Evolutionary conservation across 2,888 invertebrate species (phyloP), one percentile per base, ranked within the genome.

Genomic region (Cryptocheilus praepositus): DNA sequence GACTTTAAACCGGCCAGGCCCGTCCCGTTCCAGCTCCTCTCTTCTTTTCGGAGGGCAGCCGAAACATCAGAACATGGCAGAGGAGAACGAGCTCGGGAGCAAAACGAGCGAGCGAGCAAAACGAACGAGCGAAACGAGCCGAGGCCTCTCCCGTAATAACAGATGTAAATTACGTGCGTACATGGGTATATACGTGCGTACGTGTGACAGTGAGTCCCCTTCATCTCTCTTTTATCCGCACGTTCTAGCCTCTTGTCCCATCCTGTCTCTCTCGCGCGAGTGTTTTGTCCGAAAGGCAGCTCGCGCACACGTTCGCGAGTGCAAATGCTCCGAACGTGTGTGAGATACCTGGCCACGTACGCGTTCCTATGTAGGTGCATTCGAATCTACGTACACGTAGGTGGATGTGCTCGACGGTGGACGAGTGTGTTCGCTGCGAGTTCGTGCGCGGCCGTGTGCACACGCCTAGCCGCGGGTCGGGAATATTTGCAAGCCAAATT

Each of bases 401-500:
- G 16, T 13, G 3, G 45, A 45, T n/a, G 45, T 16, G 25, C 25
- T 25, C 25, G 45, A 16, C 15, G 45, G n/a, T 8, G 45, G 16
- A 73, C 70, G 69, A 61, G 69, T 19, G 55, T 59, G 36, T 36
- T 36, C 36, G 11, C 8, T 11, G 3, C 1, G 4, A 7, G 8
- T 52, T 66, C 70, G 69, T 70, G 79, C 54, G 61, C 77, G 74
- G 67, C 55, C 43, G 36, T 22, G 19, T 28, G 51, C 51, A 28
- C 60, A 36, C 46, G 18, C 51, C 43, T 36, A 36, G 28, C 51
- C 60, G 60, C 83, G 84, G 85, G 86, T 86, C 83, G 83, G 82
- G 86, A 85, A 88, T 88, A 88, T 88, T 88, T 88, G 89, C 89
- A 89, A 88, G 88, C 88, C 89, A 88, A 89, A 89, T 89, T 89